Evolutionary conservation across 2,888 invertebrate species (phyloP), one percentile per base, ranked within the genome.

Genomic region (Ophion ellenae): DNA sequence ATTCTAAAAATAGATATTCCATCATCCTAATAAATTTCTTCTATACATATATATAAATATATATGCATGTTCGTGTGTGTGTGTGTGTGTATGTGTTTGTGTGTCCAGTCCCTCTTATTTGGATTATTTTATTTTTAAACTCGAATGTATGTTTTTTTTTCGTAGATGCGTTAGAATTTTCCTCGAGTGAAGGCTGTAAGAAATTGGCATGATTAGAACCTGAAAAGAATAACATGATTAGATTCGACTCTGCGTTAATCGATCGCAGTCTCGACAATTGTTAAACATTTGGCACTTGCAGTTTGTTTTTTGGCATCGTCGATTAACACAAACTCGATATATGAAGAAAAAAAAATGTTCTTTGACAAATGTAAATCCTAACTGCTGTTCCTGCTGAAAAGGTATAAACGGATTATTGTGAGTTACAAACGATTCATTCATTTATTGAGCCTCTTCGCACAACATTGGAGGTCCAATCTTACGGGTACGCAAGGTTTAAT

Each of bases 381-480:
- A 90, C 88, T 87, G 91, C 90, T 89, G 89, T 89, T 91, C 92
- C 90, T 85, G 91, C 93, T 93, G 93, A 92, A 93, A 93, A 89
- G 89, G 61, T 83, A 81, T 53, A 86, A 83, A 80, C 76, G 85
- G 79, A 83, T 86, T 81, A 83, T 74, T 83, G 57, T 53, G 64
- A 32, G 61, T 76, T 47, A 76, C 24, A 14, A 71, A 74, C 40
- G 36, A 81, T 20, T 77, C 45, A 69, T 69, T 76, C 5, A 78
- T 76, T 45, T 17, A 45, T 36, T 53, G 53, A 79, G 2, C 3
- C 47, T 63, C 64, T 64, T 14, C 69, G 61, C 67, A 17, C 24
- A 32, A 76, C 53, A 76, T 73, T 85, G 83, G 71, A 81, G 20
- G 70, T 81, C 81, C 86, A 77, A 83, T 57, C 73, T 78, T 59